Evolutionary conservation across 2,797 vertebrate genomes (phyloP), one percentile per base, ranked within the genome.

Genomic region (Myoxocephalus aenaeus): DNA sequence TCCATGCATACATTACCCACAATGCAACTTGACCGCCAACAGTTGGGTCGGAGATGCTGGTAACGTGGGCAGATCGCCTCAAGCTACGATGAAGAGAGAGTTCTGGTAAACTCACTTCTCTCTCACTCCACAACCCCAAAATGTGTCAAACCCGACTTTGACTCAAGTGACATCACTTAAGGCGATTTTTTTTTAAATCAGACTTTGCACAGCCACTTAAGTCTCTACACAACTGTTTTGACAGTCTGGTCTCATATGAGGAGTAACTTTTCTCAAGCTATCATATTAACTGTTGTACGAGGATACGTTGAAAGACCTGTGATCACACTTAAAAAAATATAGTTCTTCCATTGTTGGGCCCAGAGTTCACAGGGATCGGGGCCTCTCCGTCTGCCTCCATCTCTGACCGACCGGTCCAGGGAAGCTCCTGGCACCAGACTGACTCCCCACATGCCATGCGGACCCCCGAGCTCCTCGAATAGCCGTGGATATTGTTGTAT

Each of bases 321-420:
- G 8, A n/a, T 22, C 1, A 44, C 15, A 69, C 53, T 18, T 42
- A 3, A 4, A 64, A 51, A 5, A 40, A 17, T 48, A 5, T 65
- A 46, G 11, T 57, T 59, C 42, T 42, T 0, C 25, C 11, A 38
- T 53, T 71, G 59, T 80, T 65, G 34, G 25, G 36, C 63, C 70
- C 58, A 5, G 72, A 81, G 63, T 76, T 72, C 13, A 59, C 56
- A 68, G 59, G 51, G 42, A 27, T 29, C 44, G 74, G 67, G 63
- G 81, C 80, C 83, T 77, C 70, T 85, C 63, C 50, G 83, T 88
- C 80, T 86, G 80, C 67, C 70, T 77, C 69, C 75, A 83, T 71
- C 66, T 80, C 67, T 54, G 68, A 73, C 64, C 63, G 64, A 58
- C 51, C 68, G 7, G 81, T 77, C 75, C 86, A 66, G 75, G 71